A percentile compares a stretch with the other conserved stretches of the same genome.
These are phyloP conservation scores for Argya squamiceps DNA, from an alignment of 2,797 vertebrate species.

Conservation along the genomic window DNA sequence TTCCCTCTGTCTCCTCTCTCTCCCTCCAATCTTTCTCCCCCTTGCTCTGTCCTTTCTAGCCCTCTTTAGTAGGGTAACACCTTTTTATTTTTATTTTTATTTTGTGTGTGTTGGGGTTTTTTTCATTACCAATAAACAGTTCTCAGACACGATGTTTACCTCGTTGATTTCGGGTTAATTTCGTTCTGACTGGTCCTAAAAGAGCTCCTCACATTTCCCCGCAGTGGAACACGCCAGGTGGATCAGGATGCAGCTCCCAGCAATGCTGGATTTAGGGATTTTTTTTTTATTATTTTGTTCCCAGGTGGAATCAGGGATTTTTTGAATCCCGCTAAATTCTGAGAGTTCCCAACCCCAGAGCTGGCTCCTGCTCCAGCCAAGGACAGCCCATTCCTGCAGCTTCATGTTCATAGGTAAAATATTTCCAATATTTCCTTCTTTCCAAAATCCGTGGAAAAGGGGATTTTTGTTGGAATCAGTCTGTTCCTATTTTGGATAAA, in stretches of 20 bases:
- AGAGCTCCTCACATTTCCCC: too few relatives aligned
- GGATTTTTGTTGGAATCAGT: background rate
- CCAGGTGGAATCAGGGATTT: background rate
- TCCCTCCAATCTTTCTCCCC: too few relatives aligned
- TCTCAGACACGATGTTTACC: background rate
- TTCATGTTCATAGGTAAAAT: accelerated
- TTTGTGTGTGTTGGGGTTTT: too few relatives aligned
- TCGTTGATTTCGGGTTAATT: background rate
- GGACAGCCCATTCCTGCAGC: background rate
- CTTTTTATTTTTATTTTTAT: background rate
- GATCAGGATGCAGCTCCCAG: background rate
- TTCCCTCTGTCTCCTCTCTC: background rate
- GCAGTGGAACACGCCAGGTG: background rate
- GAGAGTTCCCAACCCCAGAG: background rate
- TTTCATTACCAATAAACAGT: background rate
- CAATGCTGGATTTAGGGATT: background rate
- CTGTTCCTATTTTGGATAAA: background rate
- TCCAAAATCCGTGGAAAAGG: background rate
- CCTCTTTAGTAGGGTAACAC: background rate
- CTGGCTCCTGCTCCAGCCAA: background rate
- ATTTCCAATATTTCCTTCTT: background rate
- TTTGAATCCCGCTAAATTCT: background rate
- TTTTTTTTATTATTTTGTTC: too few relatives aligned
- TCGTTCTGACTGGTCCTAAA: background rate
- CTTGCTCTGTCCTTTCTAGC: too few relatives aligned